Conservation (phyloP, 2,888 invertebrate genomes). For the Drosophila eohydei region DNA sequence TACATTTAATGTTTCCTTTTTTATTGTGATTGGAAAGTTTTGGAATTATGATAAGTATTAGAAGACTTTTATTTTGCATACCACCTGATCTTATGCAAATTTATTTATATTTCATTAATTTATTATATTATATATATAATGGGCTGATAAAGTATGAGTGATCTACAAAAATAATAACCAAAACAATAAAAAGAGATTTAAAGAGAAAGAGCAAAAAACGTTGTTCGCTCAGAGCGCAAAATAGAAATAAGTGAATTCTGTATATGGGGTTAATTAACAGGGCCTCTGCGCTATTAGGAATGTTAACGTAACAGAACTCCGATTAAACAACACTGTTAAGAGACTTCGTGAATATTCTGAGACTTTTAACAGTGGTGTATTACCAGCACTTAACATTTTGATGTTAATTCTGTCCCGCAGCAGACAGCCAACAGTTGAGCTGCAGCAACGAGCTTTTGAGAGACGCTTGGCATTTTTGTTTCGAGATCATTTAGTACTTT, state of each 20-base stretch:
- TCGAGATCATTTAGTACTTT: constrained; percentile 3
- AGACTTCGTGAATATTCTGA: no score
- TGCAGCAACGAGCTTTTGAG: constrained; percentile 28
- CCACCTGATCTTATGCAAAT: no score
- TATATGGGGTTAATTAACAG: neutral
- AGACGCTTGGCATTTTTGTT: constrained; percentile 6
- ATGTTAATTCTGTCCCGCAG: neutral
- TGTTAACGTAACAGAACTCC: neutral
- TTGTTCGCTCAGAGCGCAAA: neutral
- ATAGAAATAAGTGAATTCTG: neutral
- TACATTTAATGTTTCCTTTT: neutral
- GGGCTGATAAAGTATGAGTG: neutral
- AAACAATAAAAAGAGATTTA: neutral
- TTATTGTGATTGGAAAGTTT: constrained; percentile 11
- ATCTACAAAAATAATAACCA: neutral
- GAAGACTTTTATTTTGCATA: neutral
- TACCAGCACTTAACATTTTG: neutral
- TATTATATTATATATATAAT: neutral
- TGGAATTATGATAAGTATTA: neutral
- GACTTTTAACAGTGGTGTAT: neutral
- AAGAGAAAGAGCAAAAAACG: no score
- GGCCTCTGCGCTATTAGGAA: neutral
- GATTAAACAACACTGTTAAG: no score
- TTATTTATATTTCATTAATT: neutral
- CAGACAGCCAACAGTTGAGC: constrained; percentile 9